Conservation (phyloP, 64 coral and sea anemone species). For the Trachythela sp. region DNA sequence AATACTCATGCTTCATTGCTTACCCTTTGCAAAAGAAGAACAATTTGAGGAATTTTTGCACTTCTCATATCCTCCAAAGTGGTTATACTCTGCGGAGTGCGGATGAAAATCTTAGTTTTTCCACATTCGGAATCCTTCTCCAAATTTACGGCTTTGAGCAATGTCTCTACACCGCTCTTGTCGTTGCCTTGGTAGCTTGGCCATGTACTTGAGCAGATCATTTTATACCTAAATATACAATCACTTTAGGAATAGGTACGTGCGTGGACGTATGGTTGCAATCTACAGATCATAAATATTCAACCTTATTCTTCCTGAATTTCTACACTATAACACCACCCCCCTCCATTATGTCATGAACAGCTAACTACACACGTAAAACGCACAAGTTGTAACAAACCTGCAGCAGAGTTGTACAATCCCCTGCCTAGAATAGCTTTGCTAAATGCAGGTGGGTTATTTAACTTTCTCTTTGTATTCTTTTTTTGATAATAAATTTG, state of each 20-base stretch:
- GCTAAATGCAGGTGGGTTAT: too few species aligned
- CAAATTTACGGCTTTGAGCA: conserved; percentile 52
- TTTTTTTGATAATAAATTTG: too few species aligned
- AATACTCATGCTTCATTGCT: not conserved
- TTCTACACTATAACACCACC: too few species aligned
- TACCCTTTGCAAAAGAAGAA: conserved; percentile 75
- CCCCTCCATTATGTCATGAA: too few species aligned
- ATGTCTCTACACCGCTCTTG: conserved; percentile 54
- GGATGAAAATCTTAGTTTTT: conserved; percentile 81
- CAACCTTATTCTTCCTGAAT: too few species aligned
- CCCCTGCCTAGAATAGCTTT: too few species aligned
- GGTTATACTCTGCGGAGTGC: conserved; percentile 77
- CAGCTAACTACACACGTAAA: too few species aligned
- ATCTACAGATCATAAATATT: too few species aligned
- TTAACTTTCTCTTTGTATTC: too few species aligned
- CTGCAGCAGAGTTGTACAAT: too few species aligned
- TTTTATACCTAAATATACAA: conserved; percentile 67
- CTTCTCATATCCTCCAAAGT: conserved; percentile 64
- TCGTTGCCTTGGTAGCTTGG: conserved; percentile 66
- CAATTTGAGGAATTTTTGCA: conserved; percentile 59
- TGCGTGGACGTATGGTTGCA: not conserved
- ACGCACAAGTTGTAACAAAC: too few species aligned
- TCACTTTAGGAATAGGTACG: not conserved
- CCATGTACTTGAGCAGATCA: conserved; percentile 73
- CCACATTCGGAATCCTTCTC: conserved; percentile 74